phyloP scores from a whole-genome alignment of 2,113 vertebrate species.

The Castor canadensis region DNA sequence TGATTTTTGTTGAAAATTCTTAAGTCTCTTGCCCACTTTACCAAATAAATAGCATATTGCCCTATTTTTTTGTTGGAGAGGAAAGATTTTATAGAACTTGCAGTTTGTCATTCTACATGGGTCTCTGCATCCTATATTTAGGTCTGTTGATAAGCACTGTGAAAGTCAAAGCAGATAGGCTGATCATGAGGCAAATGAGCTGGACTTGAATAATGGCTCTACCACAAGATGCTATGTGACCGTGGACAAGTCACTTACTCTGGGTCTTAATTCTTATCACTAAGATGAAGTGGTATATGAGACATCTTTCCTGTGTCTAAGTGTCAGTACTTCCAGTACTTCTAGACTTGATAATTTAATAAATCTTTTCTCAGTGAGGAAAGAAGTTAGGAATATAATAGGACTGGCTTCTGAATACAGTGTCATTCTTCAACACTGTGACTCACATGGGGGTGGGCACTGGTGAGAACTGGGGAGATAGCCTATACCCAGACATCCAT shows the following conservation, averaged over 20 bases:
- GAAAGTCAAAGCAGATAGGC: neutral
- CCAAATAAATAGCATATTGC: neutral
- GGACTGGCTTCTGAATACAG: neutral
- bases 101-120: neutral
- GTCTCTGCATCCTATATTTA: neutral
- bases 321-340: neutral
- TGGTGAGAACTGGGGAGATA: neutral
- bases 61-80: neutral
- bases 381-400: neutral
- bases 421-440: neutral
- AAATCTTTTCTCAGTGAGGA: neutral
- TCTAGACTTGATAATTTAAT: neutral
- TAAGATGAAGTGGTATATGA: neutral
- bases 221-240: neutral
- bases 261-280: neutral
- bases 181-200: neutral
- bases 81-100: neutral
- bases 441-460: neutral
- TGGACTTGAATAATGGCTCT: neutral
- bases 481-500: neutral
- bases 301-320: neutral
- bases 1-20: conserved; percentile 45
- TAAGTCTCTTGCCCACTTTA: neutral
- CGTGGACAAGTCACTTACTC: neutral
- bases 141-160: neutral